Evolutionary conservation across 2,888 invertebrate genomes (phyloP), one percentile per base, ranked within the genome.

Genomic region (Pyrgus malvae): DNA sequence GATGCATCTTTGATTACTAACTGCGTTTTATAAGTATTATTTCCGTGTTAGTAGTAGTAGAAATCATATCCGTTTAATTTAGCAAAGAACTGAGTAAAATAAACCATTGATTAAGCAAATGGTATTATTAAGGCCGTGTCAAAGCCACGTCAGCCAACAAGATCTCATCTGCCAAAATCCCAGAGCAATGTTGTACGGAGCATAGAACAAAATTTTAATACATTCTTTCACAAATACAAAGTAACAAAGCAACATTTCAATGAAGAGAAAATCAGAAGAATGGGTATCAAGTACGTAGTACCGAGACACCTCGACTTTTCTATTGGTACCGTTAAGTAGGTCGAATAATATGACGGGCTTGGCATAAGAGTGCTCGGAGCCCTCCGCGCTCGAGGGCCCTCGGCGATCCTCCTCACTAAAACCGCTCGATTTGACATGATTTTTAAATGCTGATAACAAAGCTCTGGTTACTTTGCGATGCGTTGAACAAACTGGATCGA

Each of bases 371-470:
- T 80, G 69, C 89, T 90, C 74, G 67, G 69, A 65, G 66, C 81
- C 82, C 83, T 75, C 78, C 70, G 71, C 61, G 41, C 58, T 77
- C 68, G 58, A 86, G 84, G 51, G 72, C 80, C 67, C 83, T 82
- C 63, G 35, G 63, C 73, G 76, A 76, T 78, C 78, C 84, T 83
- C 76, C 74, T 74, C 73, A 76, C 78, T 79, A 83, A 87, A 88
- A 86, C 83, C 84, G 84, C 84, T 82, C 88, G 86, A 89, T 89
- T 87, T 86, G 83, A 86, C 89, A 88, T 83, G 88, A 89, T 89
- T 89, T 82, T 86, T 83, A 86, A 87, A 87, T 78, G 73, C 74
- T 73, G 87, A 87, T 88, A 88, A 72, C 74, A 71, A 71, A 37
- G 29, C 44, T 53, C 17, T 42, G 33, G 42, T 25, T 37, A 48